Evolutionary conservation across 1,140 invertebrate species (phyloP).

Genomic region (Cydia strobilella): DNA sequence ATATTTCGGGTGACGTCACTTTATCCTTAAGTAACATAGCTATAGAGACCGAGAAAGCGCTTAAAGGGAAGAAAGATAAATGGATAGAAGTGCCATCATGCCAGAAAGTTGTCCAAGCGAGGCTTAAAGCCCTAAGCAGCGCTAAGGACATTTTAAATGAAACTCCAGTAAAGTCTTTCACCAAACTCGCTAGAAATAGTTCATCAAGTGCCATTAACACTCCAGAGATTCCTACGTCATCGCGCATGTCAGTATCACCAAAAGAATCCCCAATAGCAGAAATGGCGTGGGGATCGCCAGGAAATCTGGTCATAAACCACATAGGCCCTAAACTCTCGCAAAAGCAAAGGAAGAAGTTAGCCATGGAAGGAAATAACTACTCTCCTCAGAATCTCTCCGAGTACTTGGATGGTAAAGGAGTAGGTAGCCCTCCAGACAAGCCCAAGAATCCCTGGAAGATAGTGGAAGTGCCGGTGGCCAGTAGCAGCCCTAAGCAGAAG

Average conservation of each 20-base stretch:
- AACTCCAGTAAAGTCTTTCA: constrained; percentile 60
- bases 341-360: constrained; percentile 82
- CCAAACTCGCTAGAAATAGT: constrained; percentile 66
- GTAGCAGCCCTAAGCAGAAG: constrained; percentile 53
- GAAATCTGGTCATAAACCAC: constrained; percentile 65
- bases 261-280: constrained; percentile 52
- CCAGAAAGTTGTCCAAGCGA: constrained; percentile 75
- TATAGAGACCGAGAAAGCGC: constrained; percentile 57
- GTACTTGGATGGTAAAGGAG: constrained; percentile 59
- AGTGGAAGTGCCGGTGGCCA: constrained; percentile 55
- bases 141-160: constrained; percentile 75
- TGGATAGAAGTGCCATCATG: constrained; percentile 74
- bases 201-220: constrained; percentile 53
- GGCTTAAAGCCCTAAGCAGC: constrained; percentile 75
- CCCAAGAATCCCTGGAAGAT: constrained; percentile 75
- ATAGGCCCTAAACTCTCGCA: constrained; percentile 82
- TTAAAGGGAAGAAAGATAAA: constrained; percentile 51
- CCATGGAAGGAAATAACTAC: constrained; percentile 59
- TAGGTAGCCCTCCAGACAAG: constrained; percentile 61
- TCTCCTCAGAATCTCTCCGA: constrained; percentile 57
- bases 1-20: constrained; percentile 69
- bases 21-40: constrained; percentile 70
- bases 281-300: constrained; percentile 53
- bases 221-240: constrained; percentile 54
- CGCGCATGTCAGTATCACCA: constrained; percentile 62